A percentile compares a stretch with the other conserved stretches of the same genome.
Evolutionary conservation across 2,113 vertebrate species (phyloP).

Genomic region (Callocephalon fimbriatum): DNA sequence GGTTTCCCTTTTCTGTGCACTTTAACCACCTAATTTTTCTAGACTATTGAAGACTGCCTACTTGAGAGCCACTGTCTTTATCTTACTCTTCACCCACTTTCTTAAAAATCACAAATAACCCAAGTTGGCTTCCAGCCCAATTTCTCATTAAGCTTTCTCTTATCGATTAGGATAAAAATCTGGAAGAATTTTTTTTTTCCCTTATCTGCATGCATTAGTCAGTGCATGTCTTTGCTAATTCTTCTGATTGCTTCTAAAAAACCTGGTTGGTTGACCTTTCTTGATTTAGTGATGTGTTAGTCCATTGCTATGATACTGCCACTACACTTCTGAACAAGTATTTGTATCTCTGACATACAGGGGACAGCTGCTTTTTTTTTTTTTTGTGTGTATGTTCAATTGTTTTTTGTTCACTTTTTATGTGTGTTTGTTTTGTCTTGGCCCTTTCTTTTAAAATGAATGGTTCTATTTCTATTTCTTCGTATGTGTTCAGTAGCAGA

Average conservation of each 20-base stretch:
- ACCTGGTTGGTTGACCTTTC: not conserved
- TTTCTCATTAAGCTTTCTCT: not conserved
- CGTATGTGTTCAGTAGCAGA: not conserved
- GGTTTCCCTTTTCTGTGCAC: not conserved
- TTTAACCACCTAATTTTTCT: not conserved
- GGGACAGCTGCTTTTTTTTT: not conserved
- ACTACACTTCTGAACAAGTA: not conserved
- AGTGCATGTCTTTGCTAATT: not conserved
- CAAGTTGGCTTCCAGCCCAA: not conserved
- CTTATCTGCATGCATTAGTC: not conserved
- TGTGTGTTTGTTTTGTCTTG: not conserved
- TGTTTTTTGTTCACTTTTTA: not conserved
- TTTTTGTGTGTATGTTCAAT: not conserved
- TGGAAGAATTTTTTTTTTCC: not conserved
- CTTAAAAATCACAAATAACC: not conserved
- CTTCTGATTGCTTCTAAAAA: not conserved
- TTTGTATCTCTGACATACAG: not conserved
- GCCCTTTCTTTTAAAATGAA: not conserved
- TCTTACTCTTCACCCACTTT: not conserved
- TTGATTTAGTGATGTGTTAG: not conserved
- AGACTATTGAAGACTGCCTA: not conserved
- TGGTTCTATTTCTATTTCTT: not conserved
- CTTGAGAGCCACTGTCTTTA: not conserved
- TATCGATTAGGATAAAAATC: not conserved
- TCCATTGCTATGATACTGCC: not conserved